These are phyloP conservation scores for Chymomyza caudatula DNA, from an alignment of 2,888 invertebrate species.

Conservation along the genomic window DNA sequence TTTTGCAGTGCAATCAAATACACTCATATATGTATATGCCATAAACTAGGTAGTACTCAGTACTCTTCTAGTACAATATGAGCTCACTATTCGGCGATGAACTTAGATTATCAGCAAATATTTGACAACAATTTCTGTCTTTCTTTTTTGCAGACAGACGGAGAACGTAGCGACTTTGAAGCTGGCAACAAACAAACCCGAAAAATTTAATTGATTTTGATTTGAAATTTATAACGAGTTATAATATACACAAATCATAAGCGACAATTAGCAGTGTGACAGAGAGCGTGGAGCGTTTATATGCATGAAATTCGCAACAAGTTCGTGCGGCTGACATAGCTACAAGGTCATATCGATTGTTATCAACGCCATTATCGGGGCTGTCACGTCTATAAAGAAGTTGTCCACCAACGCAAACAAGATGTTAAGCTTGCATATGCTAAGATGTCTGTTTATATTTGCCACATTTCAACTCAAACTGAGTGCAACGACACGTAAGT, in stretches of 20 bases:
- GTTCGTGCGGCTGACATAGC: neutral
- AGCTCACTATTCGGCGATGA: neutral
- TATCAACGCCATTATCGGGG: neutral
- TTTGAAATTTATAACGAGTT: slow-evolving; percentile 46
- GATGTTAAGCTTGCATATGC: slow-evolving; percentile 38
- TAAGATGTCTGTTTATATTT: slow-evolving; percentile 47
- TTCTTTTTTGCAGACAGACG: neutral
- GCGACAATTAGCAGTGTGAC: slow-evolving; percentile 7
- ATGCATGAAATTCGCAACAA: slow-evolving; percentile 19
- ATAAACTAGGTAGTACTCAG: neutral
- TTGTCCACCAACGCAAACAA: slow-evolving; percentile 13
- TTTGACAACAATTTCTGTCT: neutral
- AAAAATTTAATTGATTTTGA: slow-evolving; percentile 60
- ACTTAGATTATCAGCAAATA: neutral
- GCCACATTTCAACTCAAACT: slow-evolving; percentile 8
- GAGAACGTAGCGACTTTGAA: neutral
- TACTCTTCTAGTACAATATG: neutral
- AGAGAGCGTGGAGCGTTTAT: slow-evolving; percentile 5
- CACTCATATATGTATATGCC: neutral
- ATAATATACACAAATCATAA: slow-evolving; percentile 25
- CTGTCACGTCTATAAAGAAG: slow-evolving; percentile 13
- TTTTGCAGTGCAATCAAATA: slow-evolving; percentile 59
- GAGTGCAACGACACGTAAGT: slow-evolving; percentile 63
- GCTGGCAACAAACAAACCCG: slow-evolving; percentile 20
- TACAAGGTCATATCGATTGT: slow-evolving; percentile 60